Evolutionary conservation across 1,140 invertebrate species (phyloP).

Genomic region (Steinernema feltiae): DNA sequence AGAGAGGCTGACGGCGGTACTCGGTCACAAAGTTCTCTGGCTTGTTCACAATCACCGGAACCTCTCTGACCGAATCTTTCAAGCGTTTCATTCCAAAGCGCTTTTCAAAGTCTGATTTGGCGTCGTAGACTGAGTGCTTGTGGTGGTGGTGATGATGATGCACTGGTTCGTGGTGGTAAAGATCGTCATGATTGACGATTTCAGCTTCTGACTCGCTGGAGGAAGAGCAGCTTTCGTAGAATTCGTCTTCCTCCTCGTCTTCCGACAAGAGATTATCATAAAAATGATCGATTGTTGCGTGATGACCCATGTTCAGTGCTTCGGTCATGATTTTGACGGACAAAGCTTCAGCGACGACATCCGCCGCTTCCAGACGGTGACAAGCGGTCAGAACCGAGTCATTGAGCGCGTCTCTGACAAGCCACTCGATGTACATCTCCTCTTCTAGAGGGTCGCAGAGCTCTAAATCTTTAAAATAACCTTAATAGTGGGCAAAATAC

Average conservation of each 20-base stretch:
- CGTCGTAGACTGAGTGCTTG: neutral
- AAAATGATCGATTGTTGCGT: neutral
- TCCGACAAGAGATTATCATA: neutral
- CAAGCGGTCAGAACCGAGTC: neutral
- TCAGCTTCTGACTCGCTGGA: no score
- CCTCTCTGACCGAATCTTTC: neutral
- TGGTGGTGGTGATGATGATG: neutral
- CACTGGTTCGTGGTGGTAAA: neutral
- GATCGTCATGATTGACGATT: neutral
- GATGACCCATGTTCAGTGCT: neutral
- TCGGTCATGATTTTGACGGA: neutral
- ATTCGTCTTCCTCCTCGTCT: neutral
- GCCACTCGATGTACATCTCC: neutral
- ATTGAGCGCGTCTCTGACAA: neutral
- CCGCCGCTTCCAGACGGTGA: no score
- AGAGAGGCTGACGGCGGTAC: neutral
- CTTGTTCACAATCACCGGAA: neutral
- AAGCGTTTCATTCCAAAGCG: neutral
- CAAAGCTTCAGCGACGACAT: neutral
- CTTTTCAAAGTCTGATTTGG: neutral
- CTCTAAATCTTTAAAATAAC: no score
- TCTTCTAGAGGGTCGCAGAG: neutral
- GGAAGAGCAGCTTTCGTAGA: no score
- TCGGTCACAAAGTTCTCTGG: neutral
- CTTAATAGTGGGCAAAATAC: no score